A percentile compares a stretch with the other conserved stretches of the same genome.
phyloP scores from a whole-genome alignment of 2,113 vertebrate species.

The Struthidea cinerea region DNA sequence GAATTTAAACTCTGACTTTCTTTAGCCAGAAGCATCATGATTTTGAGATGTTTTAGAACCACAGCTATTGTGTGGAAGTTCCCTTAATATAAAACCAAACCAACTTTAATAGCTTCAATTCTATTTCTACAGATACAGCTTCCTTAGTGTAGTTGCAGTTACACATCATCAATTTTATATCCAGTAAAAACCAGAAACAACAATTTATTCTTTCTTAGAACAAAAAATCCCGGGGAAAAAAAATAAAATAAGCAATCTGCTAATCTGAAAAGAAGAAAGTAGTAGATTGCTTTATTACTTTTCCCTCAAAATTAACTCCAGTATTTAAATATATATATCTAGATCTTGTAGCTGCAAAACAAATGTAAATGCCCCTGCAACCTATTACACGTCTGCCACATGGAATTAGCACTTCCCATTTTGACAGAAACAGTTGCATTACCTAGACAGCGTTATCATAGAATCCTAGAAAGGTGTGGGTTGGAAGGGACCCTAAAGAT shows the following conservation, averaged over 20 bases:
- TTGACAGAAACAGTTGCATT: neutral
- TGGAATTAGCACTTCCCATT: neutral
- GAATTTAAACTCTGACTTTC: neutral
- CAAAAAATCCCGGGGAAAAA: neutral
- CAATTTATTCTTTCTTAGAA: neutral
- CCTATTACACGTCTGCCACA: neutral
- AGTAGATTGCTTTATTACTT: neutral
- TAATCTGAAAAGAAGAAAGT: neutral
- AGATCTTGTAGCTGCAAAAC: neutral
- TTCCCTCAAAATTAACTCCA: neutral
- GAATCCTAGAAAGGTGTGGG: neutral
- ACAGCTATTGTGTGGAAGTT: neutral
- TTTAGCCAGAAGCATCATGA: neutral
- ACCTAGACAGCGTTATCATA: neutral
- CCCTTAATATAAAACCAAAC: neutral
- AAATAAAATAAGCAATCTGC: neutral
- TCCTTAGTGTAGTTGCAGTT: neutral
- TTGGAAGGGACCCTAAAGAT: neutral
- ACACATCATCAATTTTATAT: neutral
- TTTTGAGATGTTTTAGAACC: neutral
- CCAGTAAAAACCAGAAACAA: neutral
- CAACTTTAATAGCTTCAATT: neutral
- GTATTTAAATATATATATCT: neutral
- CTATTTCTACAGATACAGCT: neutral
- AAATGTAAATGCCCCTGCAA: neutral